Conservation (phyloP, 2,113 vertebrate genomes). For the Elgaria multicarinata region DNA sequence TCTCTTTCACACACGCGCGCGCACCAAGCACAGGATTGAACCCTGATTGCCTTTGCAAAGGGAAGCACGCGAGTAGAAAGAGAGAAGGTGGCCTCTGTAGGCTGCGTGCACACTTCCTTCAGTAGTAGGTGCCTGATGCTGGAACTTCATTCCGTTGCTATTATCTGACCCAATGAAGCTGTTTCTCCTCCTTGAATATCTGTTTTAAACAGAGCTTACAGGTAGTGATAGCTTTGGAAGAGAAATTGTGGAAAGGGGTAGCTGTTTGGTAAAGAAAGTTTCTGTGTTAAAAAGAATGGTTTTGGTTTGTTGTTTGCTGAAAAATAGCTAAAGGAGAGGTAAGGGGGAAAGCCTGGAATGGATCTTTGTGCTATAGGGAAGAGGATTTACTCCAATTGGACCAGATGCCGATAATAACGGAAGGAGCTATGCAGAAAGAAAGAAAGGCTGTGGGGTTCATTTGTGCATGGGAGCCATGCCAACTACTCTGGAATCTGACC, state of each 20-base stretch:
- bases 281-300: background rate
- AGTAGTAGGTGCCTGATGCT: background rate
- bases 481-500: background rate
- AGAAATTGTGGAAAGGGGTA: too few species aligned
- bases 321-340: background rate
- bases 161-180: background rate
- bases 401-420: background rate
- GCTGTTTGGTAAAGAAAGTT: too few species aligned
- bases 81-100: background rate
- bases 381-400: background rate
- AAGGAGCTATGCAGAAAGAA: background rate
- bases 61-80: background rate
- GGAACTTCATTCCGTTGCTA: rapidly evolving
- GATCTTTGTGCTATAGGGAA: background rate
- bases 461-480: background rate
- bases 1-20: too few species aligned
- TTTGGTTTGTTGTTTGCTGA: background rate
- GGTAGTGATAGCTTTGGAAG: background rate
- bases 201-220: background rate
- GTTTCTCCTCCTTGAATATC: background rate
- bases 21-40: background rate
- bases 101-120: background rate
- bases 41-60: background rate
- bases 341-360: background rate
- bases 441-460: background rate